phyloP scores from a whole-genome alignment of 2,888 invertebrate genomes.

The Allolobophora icterica region DNA sequence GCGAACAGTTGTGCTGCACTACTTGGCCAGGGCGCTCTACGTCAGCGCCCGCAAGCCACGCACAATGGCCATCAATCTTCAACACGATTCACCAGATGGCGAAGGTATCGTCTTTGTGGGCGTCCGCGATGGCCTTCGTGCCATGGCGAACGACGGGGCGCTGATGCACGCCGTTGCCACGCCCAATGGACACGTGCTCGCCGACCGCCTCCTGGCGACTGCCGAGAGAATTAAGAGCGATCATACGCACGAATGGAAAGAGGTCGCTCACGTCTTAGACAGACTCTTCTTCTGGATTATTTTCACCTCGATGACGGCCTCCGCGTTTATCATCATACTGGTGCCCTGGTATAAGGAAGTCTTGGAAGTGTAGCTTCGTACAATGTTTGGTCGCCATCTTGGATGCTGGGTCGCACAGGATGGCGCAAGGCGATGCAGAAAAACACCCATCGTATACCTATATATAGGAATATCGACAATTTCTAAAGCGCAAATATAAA shows the following conservation, averaged over 20 bases:
- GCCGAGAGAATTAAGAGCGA: conserved; percentile 21
- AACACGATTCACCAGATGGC: conserved; percentile 27
- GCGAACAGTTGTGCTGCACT: conserved; percentile 44
- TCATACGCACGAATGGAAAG: conserved; percentile 47
- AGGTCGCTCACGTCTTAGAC: conserved; percentile 50
- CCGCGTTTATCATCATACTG: conserved; percentile 46
- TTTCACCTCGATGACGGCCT: conserved; percentile 47
- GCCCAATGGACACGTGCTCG: conserved; percentile 32
- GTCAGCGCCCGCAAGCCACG: conserved; percentile 45
- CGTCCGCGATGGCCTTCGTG: conserved; percentile 31
- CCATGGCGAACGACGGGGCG: conserved; percentile 42
- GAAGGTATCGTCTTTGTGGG: conserved; percentile 38
- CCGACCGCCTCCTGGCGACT: neutral
- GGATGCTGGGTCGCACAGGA: neutral
- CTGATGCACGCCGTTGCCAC: conserved; percentile 43
- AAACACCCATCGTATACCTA: neutral
- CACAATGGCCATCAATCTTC: conserved; percentile 39
- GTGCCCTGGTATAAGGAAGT: conserved; percentile 47
- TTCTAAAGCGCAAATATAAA: neutral
- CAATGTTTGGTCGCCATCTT: neutral
- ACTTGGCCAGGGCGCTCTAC: conserved; percentile 45
- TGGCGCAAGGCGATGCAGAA: neutral
- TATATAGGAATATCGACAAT: neutral
- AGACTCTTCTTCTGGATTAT: conserved; percentile 49
- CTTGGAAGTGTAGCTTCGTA: neutral